Evolutionary conservation across 2,888 invertebrate species (phyloP).

Genomic region (Pristionchus maxplancki): DNA sequence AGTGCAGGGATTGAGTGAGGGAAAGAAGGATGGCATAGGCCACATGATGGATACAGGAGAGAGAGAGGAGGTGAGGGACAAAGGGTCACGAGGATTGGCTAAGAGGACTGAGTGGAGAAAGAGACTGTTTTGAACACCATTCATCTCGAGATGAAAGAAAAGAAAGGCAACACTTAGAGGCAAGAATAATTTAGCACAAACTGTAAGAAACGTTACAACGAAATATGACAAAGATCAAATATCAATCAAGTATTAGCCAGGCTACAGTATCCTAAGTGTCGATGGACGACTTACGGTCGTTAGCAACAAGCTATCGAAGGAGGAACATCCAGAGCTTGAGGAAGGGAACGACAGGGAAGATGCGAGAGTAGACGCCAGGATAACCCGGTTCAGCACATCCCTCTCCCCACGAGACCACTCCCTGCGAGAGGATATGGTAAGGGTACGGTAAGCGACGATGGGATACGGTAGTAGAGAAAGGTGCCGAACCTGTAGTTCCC

Average conservation of each 20-base stretch:
- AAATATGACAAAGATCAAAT: not conserved
- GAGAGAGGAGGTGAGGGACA: not conserved
- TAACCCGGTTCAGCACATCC: conserved; percentile 70
- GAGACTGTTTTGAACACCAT: not conserved
- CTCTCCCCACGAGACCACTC: conserved; percentile 75
- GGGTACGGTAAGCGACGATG: not conserved
- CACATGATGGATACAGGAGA: conserved; percentile 22
- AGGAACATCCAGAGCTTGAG: conserved; percentile 59
- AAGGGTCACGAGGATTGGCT: not conserved
- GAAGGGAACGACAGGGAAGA: conserved; percentile 62
- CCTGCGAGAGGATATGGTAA: conserved; percentile 54
- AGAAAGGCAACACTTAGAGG: no score
- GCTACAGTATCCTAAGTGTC: not conserved
- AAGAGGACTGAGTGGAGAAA: not conserved
- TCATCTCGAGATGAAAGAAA: not conserved
- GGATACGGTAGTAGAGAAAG: no score
- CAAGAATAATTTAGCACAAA: not conserved
- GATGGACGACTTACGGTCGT: not conserved
- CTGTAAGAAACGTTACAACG: not conserved
- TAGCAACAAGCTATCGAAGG: conserved; percentile 44
- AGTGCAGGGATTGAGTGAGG: not conserved
- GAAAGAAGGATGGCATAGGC: not conserved
- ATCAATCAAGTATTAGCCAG: not conserved
- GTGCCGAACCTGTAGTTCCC: conserved; percentile 64
- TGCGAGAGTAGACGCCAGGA: conserved; percentile 74